These are phyloP conservation scores for Paratrypauchen microcephalus DNA, from an alignment of 2,797 vertebrate species.

Conservation along the genomic window DNA sequence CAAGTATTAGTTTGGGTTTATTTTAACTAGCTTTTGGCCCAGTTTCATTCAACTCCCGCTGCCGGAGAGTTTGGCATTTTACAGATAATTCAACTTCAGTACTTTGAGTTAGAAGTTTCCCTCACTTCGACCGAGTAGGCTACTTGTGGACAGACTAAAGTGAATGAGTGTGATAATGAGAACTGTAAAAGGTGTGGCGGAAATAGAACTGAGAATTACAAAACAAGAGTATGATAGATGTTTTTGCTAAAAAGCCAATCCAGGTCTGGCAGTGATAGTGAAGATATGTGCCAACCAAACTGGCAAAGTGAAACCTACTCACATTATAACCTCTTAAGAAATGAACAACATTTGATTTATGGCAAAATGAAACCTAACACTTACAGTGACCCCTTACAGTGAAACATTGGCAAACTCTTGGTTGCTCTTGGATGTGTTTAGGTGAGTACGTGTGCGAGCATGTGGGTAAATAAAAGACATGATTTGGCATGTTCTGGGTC, in stretches of 20 bases:
- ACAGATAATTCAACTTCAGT: background rate
- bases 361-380: background rate
- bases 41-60: background rate
- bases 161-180: background rate
- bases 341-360: slow-evolving; percentile 5
- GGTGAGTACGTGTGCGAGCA: slow-evolving; percentile 20
- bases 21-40: background rate
- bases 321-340: slow-evolving; percentile 19
- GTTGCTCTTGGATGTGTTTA: slow-evolving; percentile 18
- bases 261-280: slow-evolving; percentile 40
- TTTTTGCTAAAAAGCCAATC: slow-evolving; percentile 44
- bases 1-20: background rate
- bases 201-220: slow-evolving; percentile 25
- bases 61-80: background rate
- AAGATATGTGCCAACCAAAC: slow-evolving; percentile 17
- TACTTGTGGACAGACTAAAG: background rate
- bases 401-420: slow-evolving; percentile 1
- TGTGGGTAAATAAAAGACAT: slow-evolving; percentile 36
- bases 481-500: slow-evolving; percentile 57
- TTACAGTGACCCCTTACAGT: background rate
- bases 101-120: background rate
- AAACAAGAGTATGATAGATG: slow-evolving; percentile 25
- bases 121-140: background rate
- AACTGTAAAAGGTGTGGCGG: background rate
- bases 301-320: slow-evolving; percentile 22